phyloP scores from a whole-genome alignment of 1,140 invertebrate genomes.

The Aricia agestis region DNA sequence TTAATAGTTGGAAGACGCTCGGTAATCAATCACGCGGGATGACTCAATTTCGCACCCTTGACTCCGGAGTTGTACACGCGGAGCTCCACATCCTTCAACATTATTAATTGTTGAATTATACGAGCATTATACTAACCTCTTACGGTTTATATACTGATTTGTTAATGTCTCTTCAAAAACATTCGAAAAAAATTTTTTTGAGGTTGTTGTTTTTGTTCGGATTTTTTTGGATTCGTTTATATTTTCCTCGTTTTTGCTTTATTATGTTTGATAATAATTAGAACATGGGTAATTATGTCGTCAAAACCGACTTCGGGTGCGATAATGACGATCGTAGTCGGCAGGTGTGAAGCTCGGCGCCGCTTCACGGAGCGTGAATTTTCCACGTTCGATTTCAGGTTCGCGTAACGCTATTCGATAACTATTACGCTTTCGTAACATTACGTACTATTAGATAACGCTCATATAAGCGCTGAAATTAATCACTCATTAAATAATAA shows the following conservation, averaged over 20 bases:
- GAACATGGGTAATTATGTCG: neutral
- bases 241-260: neutral
- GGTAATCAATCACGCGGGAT: conserved; percentile 67
- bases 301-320: neutral
- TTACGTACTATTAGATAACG: conserved; percentile 72
- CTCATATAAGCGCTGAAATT: conserved; percentile 55
- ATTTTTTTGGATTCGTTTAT: neutral
- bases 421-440: conserved; percentile 68
- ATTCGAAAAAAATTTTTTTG: too few species aligned
- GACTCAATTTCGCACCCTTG: conserved; percentile 66
- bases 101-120: conserved; percentile 56
- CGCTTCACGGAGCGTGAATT: conserved; percentile 68
- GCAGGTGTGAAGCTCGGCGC: conserved; percentile 36
- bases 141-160: neutral
- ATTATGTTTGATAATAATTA: neutral
- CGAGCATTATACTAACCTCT: neutral
- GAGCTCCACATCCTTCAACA: conserved; percentile 42
- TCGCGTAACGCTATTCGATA: conserved; percentile 64
- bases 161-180: neutral
- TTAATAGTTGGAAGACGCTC: conserved; percentile 51
- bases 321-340: conserved; percentile 5
- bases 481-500: conserved; percentile 34
- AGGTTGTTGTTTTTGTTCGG: neutral
- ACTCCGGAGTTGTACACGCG: conserved; percentile 29
- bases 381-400: conserved; percentile 72